Base-by-base conservation (phyloP, 2,797 vertebrate species). In the Uromys caudimaculatus region DNA sequence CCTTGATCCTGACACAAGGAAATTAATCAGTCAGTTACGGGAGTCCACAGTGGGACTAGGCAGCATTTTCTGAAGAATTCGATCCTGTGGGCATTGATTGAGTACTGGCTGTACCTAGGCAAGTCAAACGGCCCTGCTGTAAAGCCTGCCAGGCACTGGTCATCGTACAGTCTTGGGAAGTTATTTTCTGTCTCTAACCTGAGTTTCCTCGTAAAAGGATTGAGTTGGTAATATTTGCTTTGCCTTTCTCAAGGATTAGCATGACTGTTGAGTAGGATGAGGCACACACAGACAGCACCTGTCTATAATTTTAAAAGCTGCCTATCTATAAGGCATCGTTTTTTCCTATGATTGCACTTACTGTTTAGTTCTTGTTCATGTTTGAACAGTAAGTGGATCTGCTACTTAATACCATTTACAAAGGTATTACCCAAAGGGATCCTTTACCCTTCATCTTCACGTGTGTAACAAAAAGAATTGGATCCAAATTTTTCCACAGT, bases 401-500 rank as follows among this genome's bases (percentile, higher is more conserved):
- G 19, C 27, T 85, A 0, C 87, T 69, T 38, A 38, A 38, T 21
- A 38, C 69, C 69, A 76, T 82, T 94, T 91, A 92, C 32, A 54
- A 93, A 19, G 3, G 27, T n/a, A n/a, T 82, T 60, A 58, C 44
- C 67, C 47, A 13, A 11, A 69, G 41, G 11, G 35, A n/a, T 95
- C 62, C 38, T 75, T 88, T n/a, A n/a, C 52, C 6, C 21, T 50
- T 58, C 64, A 19, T 56, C 44, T 44, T 44, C 44, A 44, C 9
- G 71, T 93, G 62, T 76, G 35, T n/a, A 90, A 75, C n/a, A 93
- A 8, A n/a, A 79, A 96, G 38, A 58, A 88, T 58, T 89, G 69
- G 54, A 35, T 3, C 44, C 69, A 77, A 2, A 73, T 78, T 41
- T 69, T 50, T 23, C 21, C 69, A 41, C 85, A 93, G 6, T 47